These are phyloP conservation scores for Thera obeliscata DNA, from an alignment of 2,888 invertebrate species.

Conservation along the genomic window DNA sequence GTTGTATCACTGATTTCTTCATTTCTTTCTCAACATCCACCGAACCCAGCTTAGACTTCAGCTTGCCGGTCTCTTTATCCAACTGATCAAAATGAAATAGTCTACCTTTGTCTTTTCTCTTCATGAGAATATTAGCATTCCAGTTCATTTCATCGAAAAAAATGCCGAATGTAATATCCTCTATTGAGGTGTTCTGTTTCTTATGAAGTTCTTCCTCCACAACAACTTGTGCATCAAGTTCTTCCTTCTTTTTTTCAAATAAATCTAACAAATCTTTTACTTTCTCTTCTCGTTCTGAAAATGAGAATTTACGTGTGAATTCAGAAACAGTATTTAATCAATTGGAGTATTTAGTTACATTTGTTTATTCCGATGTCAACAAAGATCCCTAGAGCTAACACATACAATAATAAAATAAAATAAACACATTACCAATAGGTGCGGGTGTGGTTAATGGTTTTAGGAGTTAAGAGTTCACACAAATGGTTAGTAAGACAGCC, in stretches of 20 bases:
- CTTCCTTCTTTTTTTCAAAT: constrained; percentile 68
- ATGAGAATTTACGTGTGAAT: background rate
- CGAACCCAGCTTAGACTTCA: constrained; percentile 70
- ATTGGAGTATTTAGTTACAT: no score
- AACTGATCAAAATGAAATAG: constrained; percentile 72
- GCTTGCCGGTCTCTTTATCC: constrained; percentile 68
- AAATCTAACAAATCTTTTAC: constrained; percentile 60
- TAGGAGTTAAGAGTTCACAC: no score
- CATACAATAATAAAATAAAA: no score
- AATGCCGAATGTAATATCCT: constrained; percentile 65
- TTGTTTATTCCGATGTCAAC: background rate
- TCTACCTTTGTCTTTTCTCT: constrained; percentile 56
- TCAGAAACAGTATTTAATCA: no score
- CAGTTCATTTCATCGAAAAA: constrained; percentile 77
- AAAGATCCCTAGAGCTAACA: no score
- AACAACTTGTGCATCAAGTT: constrained; percentile 58
- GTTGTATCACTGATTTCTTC: constrained; percentile 85
- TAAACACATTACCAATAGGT: no score
- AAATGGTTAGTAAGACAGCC: no score
- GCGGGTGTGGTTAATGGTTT: no score
- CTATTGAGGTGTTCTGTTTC: constrained; percentile 63
- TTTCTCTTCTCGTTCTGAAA: constrained; percentile 67
- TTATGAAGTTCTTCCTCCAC: constrained; percentile 63
- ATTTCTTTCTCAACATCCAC: constrained; percentile 84
- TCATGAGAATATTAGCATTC: constrained; percentile 61